phyloP scores from a whole-genome alignment of 2,113 vertebrate species.

The Hemichromis elongatus region DNA sequence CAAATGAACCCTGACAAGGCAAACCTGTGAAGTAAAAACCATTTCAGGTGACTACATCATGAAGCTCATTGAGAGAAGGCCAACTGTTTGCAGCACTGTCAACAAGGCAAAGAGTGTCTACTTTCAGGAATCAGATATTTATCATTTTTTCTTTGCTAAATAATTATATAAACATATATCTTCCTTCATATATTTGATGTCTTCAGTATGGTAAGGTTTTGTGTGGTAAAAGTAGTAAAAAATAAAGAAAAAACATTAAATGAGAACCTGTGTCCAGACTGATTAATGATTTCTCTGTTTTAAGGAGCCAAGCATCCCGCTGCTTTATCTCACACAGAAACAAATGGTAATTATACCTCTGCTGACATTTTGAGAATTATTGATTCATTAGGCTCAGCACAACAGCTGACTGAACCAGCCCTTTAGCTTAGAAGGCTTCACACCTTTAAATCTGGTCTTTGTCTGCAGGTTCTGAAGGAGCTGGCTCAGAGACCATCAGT shows the following conservation, averaged over 20 bases:
- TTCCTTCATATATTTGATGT: background rate
- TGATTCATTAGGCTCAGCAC: background rate
- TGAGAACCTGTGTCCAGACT: background rate
- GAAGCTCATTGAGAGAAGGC: background rate
- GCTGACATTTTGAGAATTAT: background rate
- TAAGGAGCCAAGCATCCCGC: background rate
- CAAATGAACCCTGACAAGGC: background rate
- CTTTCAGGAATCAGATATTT: no score
- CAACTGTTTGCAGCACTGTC: background rate
- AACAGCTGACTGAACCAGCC: background rate
- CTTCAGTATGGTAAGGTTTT: no score
- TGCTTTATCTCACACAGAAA: background rate
- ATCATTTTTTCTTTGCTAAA: background rate
- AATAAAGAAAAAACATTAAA: background rate
- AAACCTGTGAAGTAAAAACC: background rate
- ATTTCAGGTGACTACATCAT: background rate
- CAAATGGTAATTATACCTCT: background rate
- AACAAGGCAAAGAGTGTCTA: background rate
- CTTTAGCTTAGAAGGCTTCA: background rate
- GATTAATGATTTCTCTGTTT: background rate
- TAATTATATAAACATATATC: background rate
- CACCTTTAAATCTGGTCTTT: background rate
- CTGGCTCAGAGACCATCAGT: slow-evolving; percentile 45
- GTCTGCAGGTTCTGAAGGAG: slow-evolving; percentile 11
- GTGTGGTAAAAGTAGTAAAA: background rate